Evolutionary conservation across 92 coral and sea anemone species (phyloP).

Genomic region (Zoanthus solanderi): DNA sequence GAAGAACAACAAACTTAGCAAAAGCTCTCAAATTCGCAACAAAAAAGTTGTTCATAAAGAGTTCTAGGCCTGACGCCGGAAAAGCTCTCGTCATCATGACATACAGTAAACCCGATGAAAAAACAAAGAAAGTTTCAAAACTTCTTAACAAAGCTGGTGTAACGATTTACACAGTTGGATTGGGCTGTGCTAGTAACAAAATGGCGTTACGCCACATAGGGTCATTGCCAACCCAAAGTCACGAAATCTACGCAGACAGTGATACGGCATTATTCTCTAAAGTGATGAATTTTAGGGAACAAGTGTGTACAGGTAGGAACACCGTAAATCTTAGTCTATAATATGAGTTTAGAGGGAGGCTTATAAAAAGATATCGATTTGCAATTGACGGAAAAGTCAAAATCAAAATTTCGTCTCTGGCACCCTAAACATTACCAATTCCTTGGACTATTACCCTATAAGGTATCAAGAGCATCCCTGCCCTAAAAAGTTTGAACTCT

Average conservation of each 20-base stretch:
- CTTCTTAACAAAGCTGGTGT: slow-evolving; percentile 3
- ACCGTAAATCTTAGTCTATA: not conserved
- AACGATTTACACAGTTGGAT: slow-evolving; percentile 18
- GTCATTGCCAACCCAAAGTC: not conserved
- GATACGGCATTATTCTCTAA: not conserved
- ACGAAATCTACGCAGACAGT: slow-evolving; percentile 37
- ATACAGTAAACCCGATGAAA: slow-evolving; percentile 25
- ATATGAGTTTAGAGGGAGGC: not conserved
- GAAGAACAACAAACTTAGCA: not conserved
- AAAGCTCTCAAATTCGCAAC: slow-evolving; percentile 27
- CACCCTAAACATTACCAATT: no score
- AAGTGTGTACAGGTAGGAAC: slow-evolving; percentile 8
- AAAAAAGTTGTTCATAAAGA: slow-evolving; percentile 19
- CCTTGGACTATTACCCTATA: no score
- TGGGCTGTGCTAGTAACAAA: slow-evolving; percentile 13
- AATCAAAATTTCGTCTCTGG: no score
- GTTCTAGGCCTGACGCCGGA: slow-evolving; percentile 21
- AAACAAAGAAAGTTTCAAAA: slow-evolving; percentile 16
- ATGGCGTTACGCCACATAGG: not conserved
- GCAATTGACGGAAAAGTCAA: no score
- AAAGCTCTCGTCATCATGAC: slow-evolving; percentile 24
- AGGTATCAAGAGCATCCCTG: no score
- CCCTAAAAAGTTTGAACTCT: no score
- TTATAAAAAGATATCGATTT: no score
- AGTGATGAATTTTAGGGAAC: not conserved